Evolutionary conservation across 2,797 vertebrate species (phyloP).

Genomic region (Spinus olivaceus): DNA sequence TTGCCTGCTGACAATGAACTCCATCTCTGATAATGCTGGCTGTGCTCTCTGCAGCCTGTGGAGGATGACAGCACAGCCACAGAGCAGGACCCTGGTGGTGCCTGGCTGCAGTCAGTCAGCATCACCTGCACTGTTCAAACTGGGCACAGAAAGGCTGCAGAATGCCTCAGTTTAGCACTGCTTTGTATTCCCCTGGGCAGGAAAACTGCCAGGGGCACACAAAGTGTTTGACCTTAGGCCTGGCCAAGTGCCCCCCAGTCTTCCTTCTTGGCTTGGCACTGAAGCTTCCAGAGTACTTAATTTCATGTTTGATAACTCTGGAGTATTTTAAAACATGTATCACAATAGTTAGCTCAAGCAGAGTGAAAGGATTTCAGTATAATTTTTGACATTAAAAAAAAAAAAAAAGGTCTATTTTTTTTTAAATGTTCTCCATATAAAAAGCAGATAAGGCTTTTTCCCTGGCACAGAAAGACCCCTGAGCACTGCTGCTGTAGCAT

Average conservation of each 20-base stretch:
- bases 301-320: background rate
- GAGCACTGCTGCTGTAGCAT: background rate
- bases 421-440: background rate
- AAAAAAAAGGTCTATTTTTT: background rate
- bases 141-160: background rate
- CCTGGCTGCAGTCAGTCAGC: accelerated
- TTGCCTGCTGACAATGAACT: background rate
- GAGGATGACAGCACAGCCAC: accelerated
- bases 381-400: background rate
- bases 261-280: background rate
- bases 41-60: background rate
- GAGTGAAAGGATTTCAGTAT: background rate
- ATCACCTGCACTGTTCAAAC: background rate
- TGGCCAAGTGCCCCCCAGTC: background rate
- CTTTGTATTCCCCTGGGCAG: accelerated
- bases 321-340: background rate
- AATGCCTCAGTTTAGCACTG: background rate
- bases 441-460: background rate
- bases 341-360: background rate
- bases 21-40: background rate
- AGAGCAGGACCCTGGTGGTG: background rate
- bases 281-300: background rate
- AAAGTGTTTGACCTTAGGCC: background rate
- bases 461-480: background rate
- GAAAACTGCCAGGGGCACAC: background rate